Base-by-base conservation (phyloP, 2,113 vertebrate genomes). In the Scomber colias region DNA sequence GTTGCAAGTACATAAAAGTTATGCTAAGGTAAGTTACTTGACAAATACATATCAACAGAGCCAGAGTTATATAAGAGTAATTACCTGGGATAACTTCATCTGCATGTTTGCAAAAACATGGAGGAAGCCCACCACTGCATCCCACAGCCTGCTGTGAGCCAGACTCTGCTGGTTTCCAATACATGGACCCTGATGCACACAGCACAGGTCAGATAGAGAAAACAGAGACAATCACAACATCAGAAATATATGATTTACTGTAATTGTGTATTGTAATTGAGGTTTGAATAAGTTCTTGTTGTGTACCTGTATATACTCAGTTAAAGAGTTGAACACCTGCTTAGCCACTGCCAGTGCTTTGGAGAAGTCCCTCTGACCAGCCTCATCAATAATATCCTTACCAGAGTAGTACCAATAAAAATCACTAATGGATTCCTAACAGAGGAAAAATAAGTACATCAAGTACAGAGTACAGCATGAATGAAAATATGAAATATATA, bases 331-430 rank as follows among this genome's bases (percentile, higher is more conserved):
- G 92, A 99, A 99, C 90, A 99, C 97, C 91, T 99, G 98, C 85
- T 98, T 99, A 66, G 97, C 98, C 66, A 99, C 98, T 60, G 96
- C 96, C 81, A 99, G 91, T 15, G 98, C 98, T 95, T 96, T 97
- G 73, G 98, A 99, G 92, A 99, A 99, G 93, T 99, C 99, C 72
- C 97, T 96, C 89, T 99, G 97, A 54, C 98, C 98, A 17, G 97
- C 95, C 75, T 98, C 97, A 86, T 99, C 98, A 83, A 99, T 99
- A 12, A 99, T 60, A 50, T 98, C 97, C 84, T 98, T 99, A 75
- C 98, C 98, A 78, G 98, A 99, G 87, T 99, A 99, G 92, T 99
- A 99, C 98, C 98, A 99, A 89, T 99, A 99, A 93, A 99, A 99
- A 89, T 99, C 98, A 90, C 98, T 99, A 94, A 99, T 99, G 54